phyloP scores from a whole-genome alignment of 2,797 vertebrate genomes.

The Salarias fasciatus region DNA sequence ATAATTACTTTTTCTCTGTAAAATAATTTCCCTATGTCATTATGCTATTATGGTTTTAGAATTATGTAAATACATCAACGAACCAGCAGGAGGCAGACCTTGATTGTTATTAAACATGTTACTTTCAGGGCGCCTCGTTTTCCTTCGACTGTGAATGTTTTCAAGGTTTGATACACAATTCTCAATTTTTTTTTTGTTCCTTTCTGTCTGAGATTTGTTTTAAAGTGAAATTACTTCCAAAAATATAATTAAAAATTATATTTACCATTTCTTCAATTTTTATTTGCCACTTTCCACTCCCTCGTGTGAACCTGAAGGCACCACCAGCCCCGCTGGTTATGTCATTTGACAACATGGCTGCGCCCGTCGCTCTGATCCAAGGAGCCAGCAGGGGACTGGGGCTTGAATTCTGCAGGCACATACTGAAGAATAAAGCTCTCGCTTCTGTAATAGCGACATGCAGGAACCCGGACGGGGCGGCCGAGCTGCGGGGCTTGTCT shows the following conservation, averaged over 20 bases:
- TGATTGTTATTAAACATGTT: conserved; percentile 55
- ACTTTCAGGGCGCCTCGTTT: not conserved
- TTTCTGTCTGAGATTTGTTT: no score
- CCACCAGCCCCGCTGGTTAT: not conserved
- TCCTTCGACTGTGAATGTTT: rapidly evolving
- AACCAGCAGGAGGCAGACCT: conserved; percentile 44
- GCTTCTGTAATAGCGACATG: conserved; percentile 77
- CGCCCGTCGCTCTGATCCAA: conserved; percentile 73
- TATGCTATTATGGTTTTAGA: no score
- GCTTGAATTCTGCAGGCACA: conserved; percentile 74
- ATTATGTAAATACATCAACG: conserved; percentile 5
- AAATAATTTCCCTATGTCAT: no score
- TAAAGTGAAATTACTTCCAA: no score
- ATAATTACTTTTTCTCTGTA: no score
- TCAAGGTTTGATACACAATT: no score
- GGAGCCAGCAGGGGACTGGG: conserved; percentile 82
- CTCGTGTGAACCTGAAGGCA: conserved; percentile 6
- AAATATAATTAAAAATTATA: no score
- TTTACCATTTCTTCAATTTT: no score
- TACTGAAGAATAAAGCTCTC: conserved; percentile 57
- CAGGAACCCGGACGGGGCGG: conserved; percentile 71
- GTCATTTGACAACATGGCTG: conserved; percentile 64
- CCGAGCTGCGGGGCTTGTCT: conserved; percentile 53
- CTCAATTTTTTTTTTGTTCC: no score
- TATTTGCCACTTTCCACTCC: not conserved